phyloP scores from a whole-genome alignment of 92 coral and sea anemone genomes.

The Epizoanthus illoricatus region DNA sequence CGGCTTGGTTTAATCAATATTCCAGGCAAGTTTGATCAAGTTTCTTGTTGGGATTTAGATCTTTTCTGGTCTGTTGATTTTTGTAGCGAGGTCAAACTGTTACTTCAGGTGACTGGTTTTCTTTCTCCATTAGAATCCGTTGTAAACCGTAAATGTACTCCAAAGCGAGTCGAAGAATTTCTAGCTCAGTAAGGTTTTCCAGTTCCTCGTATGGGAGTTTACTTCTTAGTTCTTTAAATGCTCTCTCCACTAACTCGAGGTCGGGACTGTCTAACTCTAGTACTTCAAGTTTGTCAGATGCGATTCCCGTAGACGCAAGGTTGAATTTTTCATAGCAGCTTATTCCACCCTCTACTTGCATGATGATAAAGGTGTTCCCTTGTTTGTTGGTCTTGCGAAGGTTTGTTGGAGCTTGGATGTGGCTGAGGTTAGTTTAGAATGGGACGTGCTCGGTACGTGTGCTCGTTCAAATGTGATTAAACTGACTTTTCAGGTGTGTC shows the following conservation, averaged over 20 bases:
- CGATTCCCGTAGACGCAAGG: conserved; percentile 19
- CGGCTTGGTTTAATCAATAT: not conserved
- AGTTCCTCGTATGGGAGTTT: conserved; percentile 50
- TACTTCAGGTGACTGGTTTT: conserved; percentile 19
- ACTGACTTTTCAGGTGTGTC: not conserved
- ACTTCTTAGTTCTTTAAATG: conserved; percentile 51
- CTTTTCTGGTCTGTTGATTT: conserved; percentile 20
- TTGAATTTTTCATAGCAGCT: conserved; percentile 17
- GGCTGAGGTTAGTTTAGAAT: not conserved
- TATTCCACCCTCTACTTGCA: conserved; percentile 25
- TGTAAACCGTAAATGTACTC: conserved; percentile 60
- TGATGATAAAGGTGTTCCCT: not conserved
- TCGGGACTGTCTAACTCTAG: conserved; percentile 15
- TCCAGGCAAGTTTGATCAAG: conserved; percentile 2
- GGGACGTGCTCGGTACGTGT: not conserved
- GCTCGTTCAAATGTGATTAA: no score
- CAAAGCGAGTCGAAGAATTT: conserved; percentile 54
- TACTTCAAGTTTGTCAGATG: conserved; percentile 1
- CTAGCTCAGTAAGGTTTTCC: conserved; percentile 59
- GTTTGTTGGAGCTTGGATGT: not conserved
- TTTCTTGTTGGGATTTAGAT: not conserved
- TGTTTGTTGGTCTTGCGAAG: no score
- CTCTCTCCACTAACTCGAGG: conserved; percentile 50
- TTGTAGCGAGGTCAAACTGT: conserved; percentile 13
- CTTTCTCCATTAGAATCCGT: conserved; percentile 45